Percentiles rank a stretch among this genome's conserved stretches.
Conservation (phyloP, 2,888 invertebrate species). For the Ecliptopera silaceata region DNA sequence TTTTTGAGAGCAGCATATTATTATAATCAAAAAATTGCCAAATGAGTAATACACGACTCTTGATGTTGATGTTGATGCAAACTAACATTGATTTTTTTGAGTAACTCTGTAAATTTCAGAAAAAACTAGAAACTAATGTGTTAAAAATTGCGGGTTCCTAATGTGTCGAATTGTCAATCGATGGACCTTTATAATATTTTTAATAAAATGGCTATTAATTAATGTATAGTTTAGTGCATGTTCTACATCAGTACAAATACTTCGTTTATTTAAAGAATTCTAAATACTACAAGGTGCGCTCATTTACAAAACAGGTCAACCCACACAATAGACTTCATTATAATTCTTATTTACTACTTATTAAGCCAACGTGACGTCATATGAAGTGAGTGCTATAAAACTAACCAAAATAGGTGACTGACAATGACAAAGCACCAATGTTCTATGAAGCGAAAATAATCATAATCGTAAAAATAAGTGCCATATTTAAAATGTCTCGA, state of each 20-base stretch:
- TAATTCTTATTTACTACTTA: too few relatives aligned
- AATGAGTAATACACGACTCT: too few relatives aligned
- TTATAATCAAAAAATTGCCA: too few relatives aligned
- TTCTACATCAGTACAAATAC: too few relatives aligned
- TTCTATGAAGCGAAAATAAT: neutral
- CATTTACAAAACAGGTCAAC: neutral
- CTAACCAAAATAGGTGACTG: neutral
- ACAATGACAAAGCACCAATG: neutral
- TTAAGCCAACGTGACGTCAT: neutral
- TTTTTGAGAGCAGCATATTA: too few relatives aligned
- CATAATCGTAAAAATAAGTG: conserved; percentile 7
- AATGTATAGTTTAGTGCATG: too few relatives aligned
- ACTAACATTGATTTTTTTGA: neutral
- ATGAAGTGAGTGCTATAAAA: neutral
- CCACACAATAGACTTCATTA: neutral
- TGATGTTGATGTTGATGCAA: too few relatives aligned
- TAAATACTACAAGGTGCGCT: neutral
- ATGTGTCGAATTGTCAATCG: too few relatives aligned
- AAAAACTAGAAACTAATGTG: neutral
- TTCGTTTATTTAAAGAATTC: neutral
- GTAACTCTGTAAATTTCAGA: neutral
- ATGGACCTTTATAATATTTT: too few relatives aligned
- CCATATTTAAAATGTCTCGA: neutral
- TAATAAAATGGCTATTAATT: too few relatives aligned
- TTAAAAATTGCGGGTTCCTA: neutral